phyloP scores from a whole-genome alignment of 2,888 invertebrate genomes.

The Melinaea marsaeus region DNA sequence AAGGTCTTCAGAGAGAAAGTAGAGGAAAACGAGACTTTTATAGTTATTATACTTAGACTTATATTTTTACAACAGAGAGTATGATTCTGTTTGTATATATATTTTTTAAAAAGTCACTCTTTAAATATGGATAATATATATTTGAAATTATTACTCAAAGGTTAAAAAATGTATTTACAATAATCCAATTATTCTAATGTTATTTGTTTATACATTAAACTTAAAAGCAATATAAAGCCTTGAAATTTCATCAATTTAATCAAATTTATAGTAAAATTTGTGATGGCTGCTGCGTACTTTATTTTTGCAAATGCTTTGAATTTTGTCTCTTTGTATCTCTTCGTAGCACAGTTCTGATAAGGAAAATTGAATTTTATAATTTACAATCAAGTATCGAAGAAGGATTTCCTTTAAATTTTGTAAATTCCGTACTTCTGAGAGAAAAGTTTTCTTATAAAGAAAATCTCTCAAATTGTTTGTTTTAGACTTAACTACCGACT shows the following conservation, averaged over 20 bases:
- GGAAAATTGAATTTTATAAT: constrained; percentile 10
- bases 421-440: not conserved
- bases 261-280: not conserved
- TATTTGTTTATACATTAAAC: too few species aligned
- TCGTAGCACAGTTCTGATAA: not conserved
- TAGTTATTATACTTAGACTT: too few species aligned
- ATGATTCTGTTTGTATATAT: too few species aligned
- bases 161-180: too few species aligned
- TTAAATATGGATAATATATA: too few species aligned
- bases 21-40: too few species aligned
- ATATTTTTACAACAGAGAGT: too few species aligned
- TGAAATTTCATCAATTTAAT: not conserved
- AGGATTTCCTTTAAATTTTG: not conserved
- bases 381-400: constrained; percentile 6
- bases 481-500: not conserved
- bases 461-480: not conserved
- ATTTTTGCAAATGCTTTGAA: constrained; percentile 1
- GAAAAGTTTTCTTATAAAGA: not conserved
- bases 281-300: not conserved
- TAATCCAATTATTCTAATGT: too few species aligned
- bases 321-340: constrained; percentile 6
- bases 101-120: too few species aligned
- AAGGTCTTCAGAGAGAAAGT: too few species aligned
- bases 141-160: too few species aligned
- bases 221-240: not conserved